phyloP scores from a whole-genome alignment of 35 echinoderm and acorn worm genomes.

The Eucidaris tribuloides region DNA sequence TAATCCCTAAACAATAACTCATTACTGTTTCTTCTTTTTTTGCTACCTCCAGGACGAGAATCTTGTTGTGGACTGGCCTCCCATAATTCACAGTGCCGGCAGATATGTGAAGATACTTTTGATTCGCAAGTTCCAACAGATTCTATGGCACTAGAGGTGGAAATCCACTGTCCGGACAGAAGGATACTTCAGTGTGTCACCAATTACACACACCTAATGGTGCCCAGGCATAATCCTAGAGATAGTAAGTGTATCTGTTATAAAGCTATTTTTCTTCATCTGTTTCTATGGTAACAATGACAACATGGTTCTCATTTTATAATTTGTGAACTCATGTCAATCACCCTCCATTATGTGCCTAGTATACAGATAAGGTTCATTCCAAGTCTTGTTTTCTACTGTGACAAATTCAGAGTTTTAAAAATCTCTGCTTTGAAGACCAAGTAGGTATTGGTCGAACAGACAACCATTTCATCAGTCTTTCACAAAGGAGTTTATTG shows the following conservation, averaged over 20 bases:
- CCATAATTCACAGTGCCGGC: conserved; percentile 38
- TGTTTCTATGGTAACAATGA: background rate
- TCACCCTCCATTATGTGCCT: background rate
- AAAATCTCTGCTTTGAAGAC: no score
- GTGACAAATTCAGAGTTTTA: background rate
- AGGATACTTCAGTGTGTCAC: conserved; percentile 71
- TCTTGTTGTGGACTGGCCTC: conserved; percentile 64
- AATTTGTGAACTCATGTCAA: background rate
- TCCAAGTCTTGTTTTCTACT: background rate
- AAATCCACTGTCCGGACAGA: conserved; percentile 51
- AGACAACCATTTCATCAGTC: no score
- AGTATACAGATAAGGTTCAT: background rate
- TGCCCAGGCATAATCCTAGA: conserved; percentile 61
- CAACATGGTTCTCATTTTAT: background rate
- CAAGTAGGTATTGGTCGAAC: no score
- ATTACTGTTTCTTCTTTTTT: no score
- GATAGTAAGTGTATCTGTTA: conserved; percentile 65
- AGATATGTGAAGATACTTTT: conserved; percentile 70
- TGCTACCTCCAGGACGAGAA: conserved; percentile 55
- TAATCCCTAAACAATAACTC: no score
- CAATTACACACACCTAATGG: conserved; percentile 73
- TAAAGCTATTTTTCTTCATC: background rate
- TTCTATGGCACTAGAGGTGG: conserved; percentile 69
- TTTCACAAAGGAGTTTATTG: no score
- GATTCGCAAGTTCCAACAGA: conserved; percentile 50